Evolutionary conservation across 1,140 invertebrate genomes (phyloP), one percentile per base, ranked within the genome.

Genomic region (Limonius californicus): DNA sequence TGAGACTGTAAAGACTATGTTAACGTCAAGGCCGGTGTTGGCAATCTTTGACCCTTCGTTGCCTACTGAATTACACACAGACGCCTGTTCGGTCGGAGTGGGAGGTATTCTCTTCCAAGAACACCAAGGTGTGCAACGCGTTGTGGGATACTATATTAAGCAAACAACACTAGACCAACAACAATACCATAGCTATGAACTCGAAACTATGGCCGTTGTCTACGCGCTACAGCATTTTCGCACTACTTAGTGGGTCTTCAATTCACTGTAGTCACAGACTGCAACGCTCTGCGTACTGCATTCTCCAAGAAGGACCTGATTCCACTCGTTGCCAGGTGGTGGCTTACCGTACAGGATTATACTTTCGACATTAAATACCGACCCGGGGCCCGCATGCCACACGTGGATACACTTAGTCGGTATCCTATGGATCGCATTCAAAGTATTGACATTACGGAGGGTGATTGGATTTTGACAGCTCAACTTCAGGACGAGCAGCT

Each of bases 101-200:
- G 68, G 59, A 1, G 69, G 64, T 0, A 70, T 73, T 20, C 18
- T 74, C 1, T n/a, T 74, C 1, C 71, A 63, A 27, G 69, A 69
- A 12, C 16, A 68, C 7, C 68, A 20, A 9, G 67, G 9, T 27
- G 60, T 50, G 11, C 21, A 67, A 20, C 57, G 59, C 21, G 50
- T 57, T 47, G 65, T 65, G 9, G 61, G 54, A 1, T 69, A 69
- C 42, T 69, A 56, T 39, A 69, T 66, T 53, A 53, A 55, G 3
- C 64, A 65, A 55, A 71, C 65, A 1, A 71, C 54, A 80, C 39
- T 39, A 1, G 43, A 21, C 0, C 59, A 68, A 39, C 19, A 15
- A 16, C 57, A 57, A 66, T 63, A 58, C 54, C 64, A 81, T 59
- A 77, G 76, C 9, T 77, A 72, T 19, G 79, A 83, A 61, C 53